phyloP scores from a whole-genome alignment of 1,140 invertebrate genomes.

The Chrysomallon squamiferum region DNA sequence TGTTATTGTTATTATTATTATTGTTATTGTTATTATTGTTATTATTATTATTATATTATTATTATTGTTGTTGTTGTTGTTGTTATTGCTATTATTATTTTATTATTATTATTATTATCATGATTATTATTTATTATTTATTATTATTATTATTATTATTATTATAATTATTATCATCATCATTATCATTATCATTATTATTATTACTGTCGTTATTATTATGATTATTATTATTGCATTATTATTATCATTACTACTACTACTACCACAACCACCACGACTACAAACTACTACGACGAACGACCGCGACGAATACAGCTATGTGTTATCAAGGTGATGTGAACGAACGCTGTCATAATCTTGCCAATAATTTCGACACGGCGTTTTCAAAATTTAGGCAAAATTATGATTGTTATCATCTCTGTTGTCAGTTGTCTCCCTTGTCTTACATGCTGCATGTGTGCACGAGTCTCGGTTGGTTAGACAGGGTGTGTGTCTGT shows the following conservation, averaged over 20 bases:
- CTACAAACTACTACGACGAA: not conserved
- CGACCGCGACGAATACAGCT: not conserved
- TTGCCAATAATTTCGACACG: too few relatives aligned
- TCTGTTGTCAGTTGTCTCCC: too few relatives aligned
- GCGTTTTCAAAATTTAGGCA: too few relatives aligned
- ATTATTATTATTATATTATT: not conserved
- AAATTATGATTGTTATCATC: too few relatives aligned
- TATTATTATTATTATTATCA: too few relatives aligned
- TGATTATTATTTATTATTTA: too few relatives aligned
- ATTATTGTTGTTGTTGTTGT: not conserved
- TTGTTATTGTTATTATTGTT: not conserved
- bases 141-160: not conserved
- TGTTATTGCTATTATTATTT: too few relatives aligned
- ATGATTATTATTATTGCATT: not conserved
- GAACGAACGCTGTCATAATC: too few relatives aligned
- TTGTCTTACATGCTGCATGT: too few relatives aligned
- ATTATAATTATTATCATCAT: not conserved
- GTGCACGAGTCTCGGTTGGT: too few relatives aligned
- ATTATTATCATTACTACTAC: not conserved
- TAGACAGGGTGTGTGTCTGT: too few relatives aligned
- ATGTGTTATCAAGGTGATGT: too few relatives aligned
- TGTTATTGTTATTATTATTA: not conserved
- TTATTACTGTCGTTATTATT: not conserved
- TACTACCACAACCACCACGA: slow-evolving; percentile 1
- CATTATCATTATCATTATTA: slow-evolving; percentile 1